Evolutionary conservation across 2,888 invertebrate genomes (phyloP), one percentile per base, ranked within the genome.

Genomic region (Galerucella nymphaeae): DNA sequence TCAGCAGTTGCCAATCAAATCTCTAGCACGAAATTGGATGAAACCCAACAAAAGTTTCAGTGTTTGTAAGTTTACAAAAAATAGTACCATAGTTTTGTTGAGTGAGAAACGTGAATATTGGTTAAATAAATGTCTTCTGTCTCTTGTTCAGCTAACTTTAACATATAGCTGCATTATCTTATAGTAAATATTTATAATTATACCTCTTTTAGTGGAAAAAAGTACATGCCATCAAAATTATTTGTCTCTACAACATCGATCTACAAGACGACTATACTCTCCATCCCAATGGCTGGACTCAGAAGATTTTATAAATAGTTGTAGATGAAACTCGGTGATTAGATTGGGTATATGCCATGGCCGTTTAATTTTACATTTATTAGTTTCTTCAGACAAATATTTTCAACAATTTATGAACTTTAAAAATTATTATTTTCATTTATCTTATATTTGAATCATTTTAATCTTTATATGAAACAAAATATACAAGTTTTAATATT

Each of bases 11-110:
- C 18, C 53, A 16, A 53, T 55, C n/a, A 75, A 55, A 61, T 18
- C 70, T 16, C 48, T 75, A 13, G 75, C 72, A 11, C 72, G 70
- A 48, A 75, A 75, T 50, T 75, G 75, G 75, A 71, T 72, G 68
- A 72, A 75, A 13, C 53, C 55, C 2, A 66, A 70, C 62, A 69
- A 71, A 55, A 61, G 41, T 57, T 38, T 70, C 14, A 59, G n/a
- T n/a, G 13, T 11, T 30, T 18, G 71, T 59, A 66, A 62, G 66
- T 71, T 38, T 38, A 38, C 30, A 38, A 38, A 38, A 38, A 1
- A 6, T 38, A 38, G 4, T 3, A 38, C 59, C 38, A 11, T 59
- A 16, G 18, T 18, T 55, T 16, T 55, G 14, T 55, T 55, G 42
- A 13, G 42, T 45, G 13, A 30, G 5, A 30, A 30, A 6, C 30